Conservation (phyloP, 2,888 invertebrate genomes). For the Subacronicta megacephala region DNA sequence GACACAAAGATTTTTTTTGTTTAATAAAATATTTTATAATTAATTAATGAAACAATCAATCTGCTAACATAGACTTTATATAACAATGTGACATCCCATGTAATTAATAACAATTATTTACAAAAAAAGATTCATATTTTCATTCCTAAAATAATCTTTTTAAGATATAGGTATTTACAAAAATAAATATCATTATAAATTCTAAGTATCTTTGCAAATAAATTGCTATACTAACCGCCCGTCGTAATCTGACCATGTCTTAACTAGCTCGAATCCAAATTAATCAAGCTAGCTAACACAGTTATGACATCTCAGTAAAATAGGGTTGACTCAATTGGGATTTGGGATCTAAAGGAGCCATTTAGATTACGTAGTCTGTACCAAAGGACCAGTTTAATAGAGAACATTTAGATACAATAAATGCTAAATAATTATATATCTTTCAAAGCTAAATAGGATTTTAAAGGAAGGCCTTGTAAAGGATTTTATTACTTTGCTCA, state of each 20-base stretch:
- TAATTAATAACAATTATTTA: too few species aligned
- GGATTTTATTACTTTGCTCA: not conserved
- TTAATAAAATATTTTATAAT: too few species aligned
- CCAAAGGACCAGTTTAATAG: conserved; percentile 3
- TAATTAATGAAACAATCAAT: too few species aligned
- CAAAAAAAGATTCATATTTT: too few species aligned
- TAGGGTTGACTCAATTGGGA: conserved; percentile 34
- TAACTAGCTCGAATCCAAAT: conserved; percentile 30
- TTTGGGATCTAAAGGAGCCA: conserved; percentile 24
- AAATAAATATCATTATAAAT: too few species aligned
- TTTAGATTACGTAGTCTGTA: conserved; percentile 2
- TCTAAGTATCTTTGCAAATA: not conserved
- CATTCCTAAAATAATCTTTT: too few species aligned
- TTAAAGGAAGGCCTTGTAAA: not conserved
- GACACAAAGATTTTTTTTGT: too few species aligned
- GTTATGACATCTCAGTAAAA: conserved; percentile 37
- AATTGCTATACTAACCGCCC: conserved; percentile 3
- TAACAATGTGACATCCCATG: too few species aligned
- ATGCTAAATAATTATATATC: not conserved
- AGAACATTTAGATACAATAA: not conserved
- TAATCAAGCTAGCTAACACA: conserved; percentile 26
- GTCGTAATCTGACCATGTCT: conserved; percentile 20
- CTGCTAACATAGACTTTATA: too few species aligned
- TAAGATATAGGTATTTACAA: too few species aligned
- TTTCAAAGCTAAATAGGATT: not conserved